These are phyloP conservation scores for Diploptera punctata DNA, from an alignment of 2,888 invertebrate species.

Conservation along the genomic window DNA sequence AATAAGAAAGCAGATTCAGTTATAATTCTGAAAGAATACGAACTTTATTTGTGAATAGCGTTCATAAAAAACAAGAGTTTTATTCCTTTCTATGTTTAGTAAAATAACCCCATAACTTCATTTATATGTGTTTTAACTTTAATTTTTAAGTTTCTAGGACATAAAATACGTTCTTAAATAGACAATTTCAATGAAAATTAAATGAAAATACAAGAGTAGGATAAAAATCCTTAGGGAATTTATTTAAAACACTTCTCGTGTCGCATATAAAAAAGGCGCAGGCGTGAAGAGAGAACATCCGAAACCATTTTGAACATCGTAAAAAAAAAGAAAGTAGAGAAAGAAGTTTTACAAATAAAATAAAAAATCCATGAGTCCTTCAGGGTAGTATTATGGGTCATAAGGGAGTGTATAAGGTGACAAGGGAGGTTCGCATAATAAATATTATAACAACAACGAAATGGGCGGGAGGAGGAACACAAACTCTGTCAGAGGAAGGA, in stretches of 20 bases:
- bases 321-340: slow-evolving; percentile 32
- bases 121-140: slow-evolving; percentile 29
- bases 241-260: slow-evolving; percentile 42
- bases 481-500: slow-evolving; percentile 1
- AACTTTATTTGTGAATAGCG: no score
- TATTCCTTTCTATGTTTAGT: no score
- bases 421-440: slow-evolving; percentile 58
- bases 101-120: slow-evolving; percentile 17
- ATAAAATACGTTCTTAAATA: slow-evolving; percentile 34
- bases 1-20: no score
- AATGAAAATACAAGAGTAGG: slow-evolving; percentile 29
- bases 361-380: slow-evolving; percentile 40
- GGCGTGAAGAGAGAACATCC: slow-evolving; percentile 35
- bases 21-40: no score
- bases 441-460: slow-evolving; percentile 57
- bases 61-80: no score
- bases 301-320: slow-evolving; percentile 41
- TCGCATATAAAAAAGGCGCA: slow-evolving; percentile 35
- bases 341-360: slow-evolving; percentile 39
- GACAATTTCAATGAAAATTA: slow-evolving; percentile 36
- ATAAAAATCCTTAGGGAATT: slow-evolving; percentile 28
- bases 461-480: slow-evolving; percentile 44
- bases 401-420: slow-evolving; percentile 48
- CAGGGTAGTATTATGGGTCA: slow-evolving; percentile 37
- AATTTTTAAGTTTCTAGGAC: slow-evolving; percentile 27